phyloP scores from a whole-genome alignment of 2,113 vertebrate genomes.

The Amblyornis subalaris region DNA sequence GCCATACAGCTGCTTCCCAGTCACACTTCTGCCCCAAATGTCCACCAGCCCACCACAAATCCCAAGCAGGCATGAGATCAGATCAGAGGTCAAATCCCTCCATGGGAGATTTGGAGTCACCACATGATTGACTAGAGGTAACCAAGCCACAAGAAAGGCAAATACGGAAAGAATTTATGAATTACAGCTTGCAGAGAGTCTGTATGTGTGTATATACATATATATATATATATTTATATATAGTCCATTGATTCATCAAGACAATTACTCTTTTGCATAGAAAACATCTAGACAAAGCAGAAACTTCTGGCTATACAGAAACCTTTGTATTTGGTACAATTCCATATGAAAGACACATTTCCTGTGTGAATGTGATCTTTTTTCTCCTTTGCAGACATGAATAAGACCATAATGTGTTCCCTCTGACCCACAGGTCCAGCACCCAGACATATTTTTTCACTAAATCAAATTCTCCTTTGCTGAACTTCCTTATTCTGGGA shows the following conservation, averaged over 20 bases:
- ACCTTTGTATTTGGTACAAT: background rate
- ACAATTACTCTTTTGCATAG: background rate
- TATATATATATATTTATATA: too few species aligned
- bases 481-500: background rate
- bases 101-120: background rate
- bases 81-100: background rate
- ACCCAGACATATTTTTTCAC: background rate
- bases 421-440: background rate
- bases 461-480: background rate
- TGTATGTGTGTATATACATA: accelerated
- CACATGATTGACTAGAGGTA: background rate
- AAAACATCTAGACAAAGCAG: background rate
- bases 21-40: background rate
- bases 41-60: background rate
- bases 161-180: background rate
- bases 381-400: background rate
- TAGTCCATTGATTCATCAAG: background rate
- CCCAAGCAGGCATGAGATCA: background rate
- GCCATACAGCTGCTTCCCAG: background rate
- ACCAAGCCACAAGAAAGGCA: background rate
- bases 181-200: background rate
- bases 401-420: background rate
- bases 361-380: background rate
- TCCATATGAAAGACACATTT: background rate
- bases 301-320: background rate